Base-by-base conservation (phyloP, 2,888 invertebrate genomes). In the Phengaris alcon region DNA sequence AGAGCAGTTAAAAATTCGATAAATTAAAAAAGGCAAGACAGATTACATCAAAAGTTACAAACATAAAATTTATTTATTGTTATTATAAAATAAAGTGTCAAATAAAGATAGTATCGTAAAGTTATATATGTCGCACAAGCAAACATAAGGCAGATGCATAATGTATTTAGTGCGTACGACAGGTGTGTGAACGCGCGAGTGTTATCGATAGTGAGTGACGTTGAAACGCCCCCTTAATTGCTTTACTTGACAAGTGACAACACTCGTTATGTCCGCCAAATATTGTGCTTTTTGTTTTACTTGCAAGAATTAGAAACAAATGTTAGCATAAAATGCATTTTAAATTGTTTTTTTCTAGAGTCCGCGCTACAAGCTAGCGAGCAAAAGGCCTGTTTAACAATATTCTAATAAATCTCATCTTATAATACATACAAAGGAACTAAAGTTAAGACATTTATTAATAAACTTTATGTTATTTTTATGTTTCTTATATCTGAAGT, bases 151-250 rank as follows among this genome's bases (percentile, higher is more conserved):
- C 54, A 79, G 80, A 81, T 81, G 81, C 77, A 80, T 79, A 80
- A 81, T 80, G 79, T 80, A 81, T 82, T 80, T 78, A 78, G 81
- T 79, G 64, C 73, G 78, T 78, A 76, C 78, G 84, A 85, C 85
- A 85, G 85, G 86, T 87, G 87, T 87, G 90, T 80, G 87, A 88
- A 87, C 79, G 68, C 75, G 79, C 88, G 82, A 85, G 86, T 89
- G 89, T 80, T 77, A 76, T 74, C 74, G 86, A 85, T 82, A 80
- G 80, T 84, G 85, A 87, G 82, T 85, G 87, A 85, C 86, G 81
- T 75, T 75, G 76, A 78, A 79, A 79, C 79, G 79, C 80, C 79
- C 79, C 82, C 81, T 83, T 85, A 87, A 85, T 84, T 84, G 83
- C 81, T 76, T 75, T 76, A 80, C 79, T 81, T 82, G 82, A 84